Conservation (phyloP, 2,888 invertebrate genomes). For the Dascillus cervinus region DNA sequence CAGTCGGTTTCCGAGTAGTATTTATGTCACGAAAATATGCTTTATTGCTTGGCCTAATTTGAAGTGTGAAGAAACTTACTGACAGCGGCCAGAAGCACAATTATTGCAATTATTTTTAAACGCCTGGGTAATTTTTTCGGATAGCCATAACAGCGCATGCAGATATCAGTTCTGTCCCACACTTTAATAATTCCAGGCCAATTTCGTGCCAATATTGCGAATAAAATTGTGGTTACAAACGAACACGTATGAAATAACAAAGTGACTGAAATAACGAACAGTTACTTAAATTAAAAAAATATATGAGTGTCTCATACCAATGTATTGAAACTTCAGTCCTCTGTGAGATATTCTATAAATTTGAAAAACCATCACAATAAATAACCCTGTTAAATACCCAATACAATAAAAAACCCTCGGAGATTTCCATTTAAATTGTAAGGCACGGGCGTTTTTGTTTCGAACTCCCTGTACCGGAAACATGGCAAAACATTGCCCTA, state of each 20-base stretch:
- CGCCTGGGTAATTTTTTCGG: constrained; percentile 23
- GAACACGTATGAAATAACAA: constrained; percentile 51
- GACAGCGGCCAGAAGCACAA: constrained; percentile 35
- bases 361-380: constrained; percentile 5
- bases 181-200: constrained; percentile 42
- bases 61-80: constrained; percentile 22
- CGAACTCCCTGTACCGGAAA: constrained; percentile 14
- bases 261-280: constrained; percentile 28
- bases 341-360: too few relatives aligned
- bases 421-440: constrained; percentile 12
- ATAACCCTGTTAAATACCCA: constrained; percentile 1
- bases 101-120: constrained; percentile 33
- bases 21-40: too few relatives aligned
- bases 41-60: neutral
- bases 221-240: constrained; percentile 45
- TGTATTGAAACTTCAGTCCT: constrained; percentile 3
- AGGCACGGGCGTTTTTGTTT: neutral
- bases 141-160: constrained; percentile 30
- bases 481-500: constrained; percentile 15
- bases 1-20: too few relatives aligned
- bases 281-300: neutral
- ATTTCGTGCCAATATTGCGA: constrained; percentile 42
- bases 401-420: constrained; percentile 3
- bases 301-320: constrained; percentile 6
- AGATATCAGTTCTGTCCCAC: constrained; percentile 39